phyloP scores from a whole-genome alignment of 1,140 invertebrate genomes.

The Heliconius hewitsoni region DNA sequence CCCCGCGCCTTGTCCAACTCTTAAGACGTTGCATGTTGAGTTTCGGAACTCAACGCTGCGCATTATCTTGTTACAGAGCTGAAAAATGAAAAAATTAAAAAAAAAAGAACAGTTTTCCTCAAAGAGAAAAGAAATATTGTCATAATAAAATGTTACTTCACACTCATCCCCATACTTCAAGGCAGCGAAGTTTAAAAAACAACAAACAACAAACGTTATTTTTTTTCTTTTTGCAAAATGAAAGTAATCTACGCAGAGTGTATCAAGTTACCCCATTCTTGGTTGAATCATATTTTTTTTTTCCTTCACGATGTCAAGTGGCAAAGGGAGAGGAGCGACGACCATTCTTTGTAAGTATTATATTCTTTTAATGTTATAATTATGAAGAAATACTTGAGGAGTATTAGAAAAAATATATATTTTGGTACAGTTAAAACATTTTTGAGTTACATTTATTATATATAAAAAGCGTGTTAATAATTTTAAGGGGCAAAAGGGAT shows the following conservation, averaged over 20 bases:
- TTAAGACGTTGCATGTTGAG: too few relatives aligned
- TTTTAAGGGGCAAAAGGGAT: too few relatives aligned
- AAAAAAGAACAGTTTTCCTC: too few relatives aligned
- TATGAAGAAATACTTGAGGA: background rate
- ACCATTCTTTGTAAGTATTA: background rate
- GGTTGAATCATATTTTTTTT: constrained; percentile 1
- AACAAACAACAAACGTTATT: background rate
- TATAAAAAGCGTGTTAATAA: too few relatives aligned
- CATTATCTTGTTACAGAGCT: too few relatives aligned
- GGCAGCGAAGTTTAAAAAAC: constrained; percentile 6
- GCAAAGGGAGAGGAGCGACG: constrained; percentile 4
- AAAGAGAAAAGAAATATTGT: too few relatives aligned
- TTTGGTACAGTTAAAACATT: too few relatives aligned
- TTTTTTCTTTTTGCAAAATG: constrained; percentile 5
- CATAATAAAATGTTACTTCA: background rate
- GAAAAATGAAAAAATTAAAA: too few relatives aligned
- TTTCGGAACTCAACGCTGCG: too few relatives aligned
- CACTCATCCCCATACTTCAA: background rate
- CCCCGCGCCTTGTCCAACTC: too few relatives aligned
- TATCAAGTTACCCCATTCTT: constrained; percentile 6
- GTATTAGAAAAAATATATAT: background rate
- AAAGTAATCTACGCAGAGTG: constrained; percentile 1
- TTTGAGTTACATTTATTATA: too few relatives aligned
- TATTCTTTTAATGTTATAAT: background rate
- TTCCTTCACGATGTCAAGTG: constrained; percentile 6